Evolutionary conservation across 2,888 invertebrate species (phyloP).

Genomic region (Diachrysia chrysitis): DNA sequence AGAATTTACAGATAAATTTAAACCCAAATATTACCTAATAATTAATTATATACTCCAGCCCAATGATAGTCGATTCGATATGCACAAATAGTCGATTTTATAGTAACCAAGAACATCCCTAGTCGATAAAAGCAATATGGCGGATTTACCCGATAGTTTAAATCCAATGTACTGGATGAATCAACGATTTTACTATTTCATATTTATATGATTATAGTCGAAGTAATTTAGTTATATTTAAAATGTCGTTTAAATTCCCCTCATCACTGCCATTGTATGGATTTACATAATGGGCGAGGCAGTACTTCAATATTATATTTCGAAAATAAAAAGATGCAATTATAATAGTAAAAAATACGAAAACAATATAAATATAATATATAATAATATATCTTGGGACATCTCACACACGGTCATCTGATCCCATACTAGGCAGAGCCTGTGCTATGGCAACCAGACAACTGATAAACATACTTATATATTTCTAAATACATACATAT

Average conservation of each 20-base stretch:
- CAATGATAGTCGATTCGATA: not conserved
- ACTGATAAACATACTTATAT: too few relatives aligned
- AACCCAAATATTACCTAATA: not conserved
- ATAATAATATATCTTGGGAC: too few relatives aligned
- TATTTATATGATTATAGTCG: constrained; percentile 25
- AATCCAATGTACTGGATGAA: constrained; percentile 26
- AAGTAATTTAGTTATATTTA: constrained; percentile 35
- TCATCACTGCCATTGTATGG: constrained; percentile 57
- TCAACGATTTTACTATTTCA: constrained; percentile 47
- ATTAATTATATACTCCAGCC: not conserved
- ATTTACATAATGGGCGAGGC: constrained; percentile 27
- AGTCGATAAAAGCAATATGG: constrained; percentile 19
- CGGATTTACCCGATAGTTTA: constrained; percentile 10
- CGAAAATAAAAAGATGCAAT: not conserved
- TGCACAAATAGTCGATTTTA: not conserved
- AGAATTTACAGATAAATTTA: not conserved
- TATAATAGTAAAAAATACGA: too few relatives aligned
- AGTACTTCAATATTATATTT: not conserved
- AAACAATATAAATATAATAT: too few relatives aligned
- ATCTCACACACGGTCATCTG: too few relatives aligned
- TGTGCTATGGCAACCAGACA: too few relatives aligned
- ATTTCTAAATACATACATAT: too few relatives aligned
- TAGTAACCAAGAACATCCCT: constrained; percentile 14
- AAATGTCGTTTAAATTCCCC: constrained; percentile 40
- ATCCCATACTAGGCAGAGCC: too few relatives aligned